Conservation (phyloP, 1,140 invertebrate species). For the Pantala flavescens region DNA sequence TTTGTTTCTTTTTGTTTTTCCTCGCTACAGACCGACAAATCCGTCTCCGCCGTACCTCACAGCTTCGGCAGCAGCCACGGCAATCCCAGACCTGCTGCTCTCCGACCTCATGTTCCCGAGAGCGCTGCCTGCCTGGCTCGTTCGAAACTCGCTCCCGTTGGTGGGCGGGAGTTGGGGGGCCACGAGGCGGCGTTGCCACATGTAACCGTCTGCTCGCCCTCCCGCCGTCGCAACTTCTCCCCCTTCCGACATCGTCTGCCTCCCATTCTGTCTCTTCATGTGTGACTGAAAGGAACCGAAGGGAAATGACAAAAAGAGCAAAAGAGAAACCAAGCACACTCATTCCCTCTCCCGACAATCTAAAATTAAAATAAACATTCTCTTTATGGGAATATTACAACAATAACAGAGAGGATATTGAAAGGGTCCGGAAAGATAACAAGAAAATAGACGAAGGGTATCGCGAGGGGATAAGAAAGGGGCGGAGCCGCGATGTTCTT, state of each 20-base stretch:
- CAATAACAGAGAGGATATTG: not conserved
- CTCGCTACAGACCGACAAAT: slow-evolving; percentile 15
- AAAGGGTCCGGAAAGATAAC: not conserved
- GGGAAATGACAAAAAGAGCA: not conserved
- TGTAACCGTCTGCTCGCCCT: slow-evolving; percentile 27
- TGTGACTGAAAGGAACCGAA: slow-evolving; percentile 8
- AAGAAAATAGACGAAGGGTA: not conserved
- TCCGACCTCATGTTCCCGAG: slow-evolving; percentile 37
- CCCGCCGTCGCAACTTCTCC: not conserved
- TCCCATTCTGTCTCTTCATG: slow-evolving; percentile 18
- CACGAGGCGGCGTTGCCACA: slow-evolving; percentile 33
- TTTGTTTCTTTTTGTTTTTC: not conserved
- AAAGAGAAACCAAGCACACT: not conserved
- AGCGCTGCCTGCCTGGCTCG: slow-evolving; percentile 25
- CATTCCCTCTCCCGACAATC: slow-evolving; percentile 20
- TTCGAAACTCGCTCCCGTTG: slow-evolving; percentile 33
- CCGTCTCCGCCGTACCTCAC: slow-evolving; percentile 17
- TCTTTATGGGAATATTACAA: slow-evolving; percentile 1
- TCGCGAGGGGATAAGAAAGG: too few relatives aligned
- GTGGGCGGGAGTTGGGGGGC: slow-evolving; percentile 35
- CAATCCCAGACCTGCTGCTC: slow-evolving; percentile 34
- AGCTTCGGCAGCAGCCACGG: slow-evolving; percentile 25
- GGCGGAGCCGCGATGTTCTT: not conserved
- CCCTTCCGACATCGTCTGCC: slow-evolving; percentile 14
- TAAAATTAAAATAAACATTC: slow-evolving; percentile 11